Percentiles rank a stretch among this genome's conserved stretches.
Conservation (phyloP, 2,797 vertebrate species). For the Sternotherus odoratus region DNA sequence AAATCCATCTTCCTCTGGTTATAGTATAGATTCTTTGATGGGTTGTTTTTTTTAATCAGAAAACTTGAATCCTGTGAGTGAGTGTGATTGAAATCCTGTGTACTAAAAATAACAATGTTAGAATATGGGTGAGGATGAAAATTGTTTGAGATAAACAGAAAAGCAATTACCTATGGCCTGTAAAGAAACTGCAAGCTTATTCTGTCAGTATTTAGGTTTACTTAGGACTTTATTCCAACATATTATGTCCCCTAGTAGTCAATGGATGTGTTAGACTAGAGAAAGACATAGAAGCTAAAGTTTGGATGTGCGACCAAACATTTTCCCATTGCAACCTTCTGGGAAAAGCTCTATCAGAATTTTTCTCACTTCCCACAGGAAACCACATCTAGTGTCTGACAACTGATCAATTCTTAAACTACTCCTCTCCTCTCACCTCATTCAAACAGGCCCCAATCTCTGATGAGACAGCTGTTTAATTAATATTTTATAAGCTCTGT, state of each 20-base stretch:
- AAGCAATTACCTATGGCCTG: slow-evolving; percentile 60
- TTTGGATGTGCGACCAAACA: background rate
- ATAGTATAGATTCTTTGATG: slow-evolving; percentile 21
- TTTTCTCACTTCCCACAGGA: background rate
- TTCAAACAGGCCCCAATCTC: background rate
- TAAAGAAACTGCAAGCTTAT: slow-evolving; percentile 45
- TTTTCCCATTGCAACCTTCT: background rate
- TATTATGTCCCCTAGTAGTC: background rate
- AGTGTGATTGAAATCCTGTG: slow-evolving; percentile 51
- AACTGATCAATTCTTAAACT: background rate
- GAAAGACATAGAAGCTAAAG: background rate
- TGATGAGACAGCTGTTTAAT: background rate
- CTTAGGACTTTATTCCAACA: slow-evolving; percentile 40
- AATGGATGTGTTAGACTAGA: slow-evolving; percentile 6
- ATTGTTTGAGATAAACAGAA: slow-evolving; percentile 69
- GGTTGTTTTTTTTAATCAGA: slow-evolving; percentile 42
- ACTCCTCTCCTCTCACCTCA: background rate
- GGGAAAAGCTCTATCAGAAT: background rate
- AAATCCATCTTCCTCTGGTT: slow-evolving; percentile 32
- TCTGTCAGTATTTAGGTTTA: slow-evolving; percentile 44
- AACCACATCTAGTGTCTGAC: background rate
- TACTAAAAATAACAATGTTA: slow-evolving; percentile 40
- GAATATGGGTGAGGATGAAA: slow-evolving; percentile 52
- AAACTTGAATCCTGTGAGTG: slow-evolving; percentile 10
- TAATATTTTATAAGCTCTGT: background rate